Evolutionary conservation across 2,888 invertebrate genomes (phyloP).

Genomic region (Catocala sponsa): DNA sequence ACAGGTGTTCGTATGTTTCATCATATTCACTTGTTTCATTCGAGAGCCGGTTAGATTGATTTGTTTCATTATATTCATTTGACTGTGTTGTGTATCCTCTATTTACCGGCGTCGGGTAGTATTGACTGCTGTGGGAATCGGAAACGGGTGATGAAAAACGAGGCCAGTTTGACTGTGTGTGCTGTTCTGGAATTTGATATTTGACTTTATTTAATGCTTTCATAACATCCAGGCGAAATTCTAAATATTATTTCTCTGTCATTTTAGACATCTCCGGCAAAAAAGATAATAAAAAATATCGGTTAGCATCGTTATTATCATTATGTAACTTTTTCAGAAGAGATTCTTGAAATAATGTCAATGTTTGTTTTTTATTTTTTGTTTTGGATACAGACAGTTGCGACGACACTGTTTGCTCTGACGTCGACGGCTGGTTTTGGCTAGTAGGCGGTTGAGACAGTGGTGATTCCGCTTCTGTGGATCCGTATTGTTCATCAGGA

Average conservation of each 20-base stretch:
- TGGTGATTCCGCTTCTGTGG: no score
- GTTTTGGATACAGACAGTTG: no score
- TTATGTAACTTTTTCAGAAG: conserved; percentile 27
- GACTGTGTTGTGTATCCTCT: conserved; percentile 12
- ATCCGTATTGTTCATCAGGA: no score
- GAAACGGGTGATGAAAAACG: conserved; percentile 13
- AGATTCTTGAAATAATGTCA: conserved; percentile 32
- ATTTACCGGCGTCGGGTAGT: conserved; percentile 16
- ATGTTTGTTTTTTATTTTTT: conserved; percentile 14
- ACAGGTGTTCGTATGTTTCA: no score
- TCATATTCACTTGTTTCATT: conserved; percentile 1
- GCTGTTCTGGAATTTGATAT: conserved; percentile 27
- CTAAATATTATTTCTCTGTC: conserved; percentile 19
- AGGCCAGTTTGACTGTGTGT: conserved; percentile 8
- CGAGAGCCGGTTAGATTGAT: conserved; percentile 14
- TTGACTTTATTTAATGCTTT: conserved; percentile 30
- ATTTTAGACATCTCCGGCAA: conserved; percentile 29
- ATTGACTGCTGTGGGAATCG: conserved; percentile 20
- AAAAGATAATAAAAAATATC: conserved; percentile 25
- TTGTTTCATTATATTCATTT: conserved; percentile 22
- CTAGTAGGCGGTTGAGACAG: conserved; percentile 18
- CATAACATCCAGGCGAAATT: conserved; percentile 26
- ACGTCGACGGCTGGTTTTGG: conserved; percentile 6
- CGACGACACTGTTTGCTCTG: conserved; percentile 11
- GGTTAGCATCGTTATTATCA: conserved; percentile 26